phyloP scores from a whole-genome alignment of 2,797 vertebrate genomes.

The Artibeus jamaicensis region DNA sequence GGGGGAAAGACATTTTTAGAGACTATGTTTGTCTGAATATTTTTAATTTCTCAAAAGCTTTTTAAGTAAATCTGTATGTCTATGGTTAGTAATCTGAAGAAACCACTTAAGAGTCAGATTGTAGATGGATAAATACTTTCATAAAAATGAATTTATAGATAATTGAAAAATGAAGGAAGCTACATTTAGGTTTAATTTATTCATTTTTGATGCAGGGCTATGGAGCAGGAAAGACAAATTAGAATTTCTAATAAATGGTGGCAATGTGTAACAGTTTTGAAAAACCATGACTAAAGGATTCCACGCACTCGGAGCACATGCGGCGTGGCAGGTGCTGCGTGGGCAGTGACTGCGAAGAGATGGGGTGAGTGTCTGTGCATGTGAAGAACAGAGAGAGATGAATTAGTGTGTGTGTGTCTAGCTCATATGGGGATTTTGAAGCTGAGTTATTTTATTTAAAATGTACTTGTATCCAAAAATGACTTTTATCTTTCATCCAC shows the following conservation, averaged over 20 bases:
- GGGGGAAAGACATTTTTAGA: not conserved
- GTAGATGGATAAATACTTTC: not conserved
- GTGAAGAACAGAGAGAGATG: not conserved
- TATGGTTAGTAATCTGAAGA: not conserved
- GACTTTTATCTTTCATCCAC: not conserved
- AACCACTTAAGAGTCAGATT: not conserved
- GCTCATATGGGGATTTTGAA: constrained; percentile 2
- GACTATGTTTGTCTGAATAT: not conserved
- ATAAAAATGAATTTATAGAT: not conserved
- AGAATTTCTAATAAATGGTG: constrained; percentile 58
- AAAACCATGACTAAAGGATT: constrained; percentile 63
- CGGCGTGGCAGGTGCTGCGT: constrained; percentile 74
- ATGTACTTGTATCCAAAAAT: not conserved
- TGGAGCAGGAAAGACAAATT: constrained; percentile 48
- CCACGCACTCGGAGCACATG: constrained; percentile 4
- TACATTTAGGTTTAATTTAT: constrained; percentile 35
- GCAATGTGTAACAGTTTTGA: constrained; percentile 56
- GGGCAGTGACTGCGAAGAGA: constrained; percentile 73
- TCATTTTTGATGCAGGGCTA: not conserved
- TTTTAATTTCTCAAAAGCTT: not conserved
- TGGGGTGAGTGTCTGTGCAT: constrained; percentile 14
- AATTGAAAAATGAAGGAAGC: constrained; percentile 25
- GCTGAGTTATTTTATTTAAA: constrained; percentile 35
- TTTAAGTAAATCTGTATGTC: not conserved
- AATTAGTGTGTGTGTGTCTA: not conserved